phyloP scores from a whole-genome alignment of 2,888 invertebrate genomes.

The Aphodius sticticus region DNA sequence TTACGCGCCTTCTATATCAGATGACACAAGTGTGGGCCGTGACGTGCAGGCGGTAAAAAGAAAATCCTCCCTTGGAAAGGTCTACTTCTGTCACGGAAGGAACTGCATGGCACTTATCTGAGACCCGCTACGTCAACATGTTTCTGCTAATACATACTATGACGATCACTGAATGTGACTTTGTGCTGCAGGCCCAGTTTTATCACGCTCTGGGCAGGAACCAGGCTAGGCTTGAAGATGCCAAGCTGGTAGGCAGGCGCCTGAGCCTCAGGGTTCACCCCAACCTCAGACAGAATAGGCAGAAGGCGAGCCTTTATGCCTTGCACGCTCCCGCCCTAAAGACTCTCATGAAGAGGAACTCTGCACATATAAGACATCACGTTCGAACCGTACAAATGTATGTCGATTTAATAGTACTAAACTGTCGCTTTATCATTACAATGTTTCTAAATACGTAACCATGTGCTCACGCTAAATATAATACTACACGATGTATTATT shows the following conservation, averaged over 20 bases:
- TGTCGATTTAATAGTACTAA: constrained; percentile 31
- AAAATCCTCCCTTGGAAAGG: constrained; percentile 49
- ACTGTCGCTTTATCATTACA: too few species aligned
- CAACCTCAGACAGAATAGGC: constrained; percentile 45
- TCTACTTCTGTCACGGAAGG: constrained; percentile 56
- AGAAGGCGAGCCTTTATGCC: constrained; percentile 49
- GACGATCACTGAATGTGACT: constrained; percentile 58
- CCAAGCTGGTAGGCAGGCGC: constrained; percentile 52
- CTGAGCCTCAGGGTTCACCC: constrained; percentile 52
- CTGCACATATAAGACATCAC: constrained; percentile 55
- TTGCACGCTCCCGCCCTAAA: constrained; percentile 50
- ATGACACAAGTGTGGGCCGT: constrained; percentile 57
- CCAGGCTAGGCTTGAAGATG: constrained; percentile 43
- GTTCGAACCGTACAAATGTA: constrained; percentile 57
- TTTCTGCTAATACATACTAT: constrained; percentile 60
- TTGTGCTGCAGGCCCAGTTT: constrained; percentile 59
- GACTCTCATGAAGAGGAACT: constrained; percentile 54
- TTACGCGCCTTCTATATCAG: constrained; percentile 54
- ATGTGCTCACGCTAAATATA: not conserved
- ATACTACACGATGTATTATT: not conserved
- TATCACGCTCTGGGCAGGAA: constrained; percentile 55
- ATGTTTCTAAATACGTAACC: not conserved
- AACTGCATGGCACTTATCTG: constrained; percentile 54
- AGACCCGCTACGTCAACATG: constrained; percentile 43
- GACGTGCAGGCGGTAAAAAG: constrained; percentile 54